Evolutionary conservation across 2,888 invertebrate genomes (phyloP), one percentile per base, ranked within the genome.

Genomic region (Cyaniris semiargus): DNA sequence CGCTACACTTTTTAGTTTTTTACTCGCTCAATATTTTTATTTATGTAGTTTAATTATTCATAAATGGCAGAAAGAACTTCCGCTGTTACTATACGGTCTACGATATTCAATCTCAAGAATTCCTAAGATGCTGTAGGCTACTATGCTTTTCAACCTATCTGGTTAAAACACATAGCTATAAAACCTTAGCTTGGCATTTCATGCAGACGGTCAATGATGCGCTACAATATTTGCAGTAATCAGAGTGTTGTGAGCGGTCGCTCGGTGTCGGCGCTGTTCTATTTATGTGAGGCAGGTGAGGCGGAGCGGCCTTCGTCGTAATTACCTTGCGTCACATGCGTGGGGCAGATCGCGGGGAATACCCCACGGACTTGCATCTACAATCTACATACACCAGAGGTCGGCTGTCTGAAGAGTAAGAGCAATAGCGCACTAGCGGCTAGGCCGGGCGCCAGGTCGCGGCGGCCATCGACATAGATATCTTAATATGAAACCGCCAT

Each of bases 261-360:
- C 66, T 27, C 27, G 66, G 66, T 66, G 27, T 60, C 60, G 60
- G 23, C 23, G 66, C 27, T 31, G 66, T 31, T 66, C 66, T 66
- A 66, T 66, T 66, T 66, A 27, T 31, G 66, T 15, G 27, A 66
- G 66, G 66, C 66, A 66, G 66, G 27, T 66, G 66, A 66, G 66
- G 66, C 66, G 4, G 27, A 27, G 66, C 66, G 66, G 66, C 66
- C 66, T 66, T 66, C 27, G 66, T 31, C 66, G 66, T 31, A 66
- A 66, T 31, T 15, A 27, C 27, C 6, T 66, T 66, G 66, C 66
- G 27, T 66, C 66, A 66, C 66, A 27, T 31, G 66, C 66, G 27
- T 66, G 6, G 27, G 15, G 66, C 27, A 31, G 27, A 31, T 6
- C 27, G 66, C 66, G 66, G 66, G 60, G 66, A 66, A 66, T 66